phyloP scores from a whole-genome alignment of 2,888 invertebrate genomes.

The Machimus atricapillus region DNA sequence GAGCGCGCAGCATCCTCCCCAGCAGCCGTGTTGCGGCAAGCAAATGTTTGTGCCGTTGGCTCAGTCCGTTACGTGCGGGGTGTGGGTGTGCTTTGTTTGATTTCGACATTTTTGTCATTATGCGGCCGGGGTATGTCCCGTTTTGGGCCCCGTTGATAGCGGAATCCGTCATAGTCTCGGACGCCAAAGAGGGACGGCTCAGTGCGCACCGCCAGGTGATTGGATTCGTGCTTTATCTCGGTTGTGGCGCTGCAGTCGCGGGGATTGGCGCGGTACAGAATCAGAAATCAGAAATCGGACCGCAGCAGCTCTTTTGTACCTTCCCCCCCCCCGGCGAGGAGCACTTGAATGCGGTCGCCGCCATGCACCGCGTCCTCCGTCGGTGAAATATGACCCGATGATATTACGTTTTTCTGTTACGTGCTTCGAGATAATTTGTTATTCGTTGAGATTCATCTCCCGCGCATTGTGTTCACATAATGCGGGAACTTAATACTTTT shows the following conservation, averaged over 20 bases:
- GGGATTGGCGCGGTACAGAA: neutral
- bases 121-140: neutral
- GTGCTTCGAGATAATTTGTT: conserved; percentile 47
- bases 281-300: neutral
- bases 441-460: conserved; percentile 45
- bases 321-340: neutral
- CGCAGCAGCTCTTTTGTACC: neutral
- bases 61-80: neutral
- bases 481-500: conserved; percentile 40
- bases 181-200: neutral
- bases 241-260: neutral
- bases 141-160: neutral
- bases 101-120: conserved; percentile 4
- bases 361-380: neutral
- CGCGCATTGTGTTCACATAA: conserved; percentile 41
- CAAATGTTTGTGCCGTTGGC: neutral
- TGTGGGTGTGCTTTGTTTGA: neutral
- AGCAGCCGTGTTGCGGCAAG: neutral
- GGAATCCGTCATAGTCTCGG: neutral
- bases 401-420: conserved; percentile 44
- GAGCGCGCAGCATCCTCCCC: neutral
- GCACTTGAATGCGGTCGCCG: conserved; percentile 6
- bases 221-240: conserved; percentile 37
- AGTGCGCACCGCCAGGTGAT: neutral
- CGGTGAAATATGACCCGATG: conserved; percentile 47